Percentiles rank a stretch among this genome's conserved stretches.
Conservation (phyloP, 2,797 vertebrate species). For the Cryptoblepharus egeriae region DNA sequence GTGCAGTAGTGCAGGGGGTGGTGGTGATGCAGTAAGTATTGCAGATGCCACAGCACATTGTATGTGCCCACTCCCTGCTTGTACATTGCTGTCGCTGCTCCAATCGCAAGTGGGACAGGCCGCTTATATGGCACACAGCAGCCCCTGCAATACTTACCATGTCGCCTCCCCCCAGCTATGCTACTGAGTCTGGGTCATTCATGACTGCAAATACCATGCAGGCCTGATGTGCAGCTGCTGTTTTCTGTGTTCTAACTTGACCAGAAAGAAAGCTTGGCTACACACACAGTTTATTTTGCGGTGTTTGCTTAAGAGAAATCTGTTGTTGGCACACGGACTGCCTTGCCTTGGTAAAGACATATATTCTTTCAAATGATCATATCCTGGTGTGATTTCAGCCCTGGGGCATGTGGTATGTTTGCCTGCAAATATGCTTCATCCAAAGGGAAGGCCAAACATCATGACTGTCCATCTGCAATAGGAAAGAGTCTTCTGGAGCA, state of each 20-base stretch:
- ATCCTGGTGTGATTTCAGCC: slow-evolving; percentile 29
- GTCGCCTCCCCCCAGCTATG: no score
- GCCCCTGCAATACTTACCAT: no score
- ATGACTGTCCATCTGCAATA: no score
- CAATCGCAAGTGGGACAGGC: no score
- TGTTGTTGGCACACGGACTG: slow-evolving; percentile 44
- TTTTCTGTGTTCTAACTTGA: slow-evolving; percentile 25
- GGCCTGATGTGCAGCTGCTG: neutral
- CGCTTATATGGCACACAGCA: no score
- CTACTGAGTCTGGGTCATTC: slow-evolving; percentile 6
- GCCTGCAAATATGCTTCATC: neutral
- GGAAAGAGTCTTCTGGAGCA: neutral
- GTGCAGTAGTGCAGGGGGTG: neutral
- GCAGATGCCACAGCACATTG: no score
- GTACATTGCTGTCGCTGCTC: no score
- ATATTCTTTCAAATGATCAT: slow-evolving; percentile 45
- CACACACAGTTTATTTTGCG: slow-evolving; percentile 41
- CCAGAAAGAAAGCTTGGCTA: slow-evolving; percentile 15
- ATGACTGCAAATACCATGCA: neutral
- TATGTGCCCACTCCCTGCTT: no score
- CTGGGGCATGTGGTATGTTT: slow-evolving; percentile 17
- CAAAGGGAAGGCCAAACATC: neutral
- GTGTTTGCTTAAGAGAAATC: slow-evolving; percentile 54
- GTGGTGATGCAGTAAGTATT: no score
- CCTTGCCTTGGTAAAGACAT: slow-evolving; percentile 36